Evolutionary conservation across 2,113 vertebrate genomes (phyloP).

Genomic region (Indri indri): DNA sequence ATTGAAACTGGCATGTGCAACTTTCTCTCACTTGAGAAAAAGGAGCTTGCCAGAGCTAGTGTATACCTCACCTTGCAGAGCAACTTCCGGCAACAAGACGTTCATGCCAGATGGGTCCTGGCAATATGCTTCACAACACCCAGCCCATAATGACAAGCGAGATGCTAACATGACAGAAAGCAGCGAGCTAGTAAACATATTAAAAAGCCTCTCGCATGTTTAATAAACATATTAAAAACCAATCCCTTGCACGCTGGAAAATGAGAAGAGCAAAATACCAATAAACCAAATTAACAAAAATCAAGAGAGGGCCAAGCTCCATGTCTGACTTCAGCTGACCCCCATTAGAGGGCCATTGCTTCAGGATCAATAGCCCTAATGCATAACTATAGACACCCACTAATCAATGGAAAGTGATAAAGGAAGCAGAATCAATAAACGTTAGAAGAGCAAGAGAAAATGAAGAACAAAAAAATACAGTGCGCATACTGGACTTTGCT

Average conservation of each 20-base stretch:
- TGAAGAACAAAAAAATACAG: not conserved
- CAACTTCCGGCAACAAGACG: not conserved
- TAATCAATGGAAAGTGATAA: constrained; percentile 81
- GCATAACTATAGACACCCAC: constrained; percentile 76
- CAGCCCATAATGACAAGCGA: not conserved
- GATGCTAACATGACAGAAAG: not conserved
- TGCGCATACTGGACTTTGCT: not conserved
- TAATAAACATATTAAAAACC: no score
- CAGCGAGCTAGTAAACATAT: constrained; percentile 13
- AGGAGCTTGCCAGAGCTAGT: not conserved
- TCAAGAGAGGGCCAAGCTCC: constrained; percentile 74
- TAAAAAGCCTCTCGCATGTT: constrained; percentile 26
- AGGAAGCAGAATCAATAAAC: constrained; percentile 82
- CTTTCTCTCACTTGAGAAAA: not conserved
- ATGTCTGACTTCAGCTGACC: constrained; percentile 77
- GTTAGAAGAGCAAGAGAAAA: constrained; percentile 44
- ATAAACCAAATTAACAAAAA: constrained; percentile 84
- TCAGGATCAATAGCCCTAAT: constrained; percentile 80
- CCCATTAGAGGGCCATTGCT: constrained; percentile 82
- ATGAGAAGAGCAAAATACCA: constrained; percentile 83
- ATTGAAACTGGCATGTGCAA: not conserved
- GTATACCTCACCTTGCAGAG: not conserved
- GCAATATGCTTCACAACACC: not conserved
- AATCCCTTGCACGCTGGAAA: constrained; percentile 76
- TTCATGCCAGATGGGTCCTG: not conserved